Base-by-base conservation (phyloP, 2,113 vertebrate genomes). In the Scopus umbretta region DNA sequence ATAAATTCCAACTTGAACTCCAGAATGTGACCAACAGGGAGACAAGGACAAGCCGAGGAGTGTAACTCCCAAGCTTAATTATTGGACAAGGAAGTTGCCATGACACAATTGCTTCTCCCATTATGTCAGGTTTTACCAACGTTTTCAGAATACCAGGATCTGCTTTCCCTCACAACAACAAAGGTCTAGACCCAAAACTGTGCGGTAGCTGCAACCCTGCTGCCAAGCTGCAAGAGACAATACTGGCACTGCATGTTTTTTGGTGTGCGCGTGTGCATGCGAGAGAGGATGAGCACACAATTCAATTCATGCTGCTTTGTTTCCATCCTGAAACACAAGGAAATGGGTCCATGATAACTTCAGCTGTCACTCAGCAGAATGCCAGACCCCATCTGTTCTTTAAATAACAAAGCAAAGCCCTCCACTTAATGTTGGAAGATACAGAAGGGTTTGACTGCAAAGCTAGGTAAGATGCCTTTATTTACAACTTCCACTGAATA, bases 321-420 rank as follows among this genome's bases (percentile, higher is more conserved):
- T 97, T 93, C 91, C 70, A 89, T 84, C 80, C 80, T 74, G 71
- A 94, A 95, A 95, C 63, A 82, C 55, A 80, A 80, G 45, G 67
- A 95, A 95, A 90, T 0, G 1, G 61, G 56, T 65, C 49, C 6
- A 2, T 87, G 81, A 84, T 75, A 65, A 95, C 63, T 94, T 95
- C 61, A 84, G 73, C 90, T 96, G 91, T 93, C 92, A 82, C 72
- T 95, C 91, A 92, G 49, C 62, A 30, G 43, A 94, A 91, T 94
- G 50, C 61, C 86, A 79, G 55, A 91, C 61, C 56, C 95, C 70
- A 90, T 97, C 94, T 97, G 81, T 63, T 71, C 73, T 90, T 95
- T 78, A 50, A 94, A 58, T 29, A 91, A 42, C 40, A 7, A 75
- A 75, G 49, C 47, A 88, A 93, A 96, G 71, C n/a, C 19, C 34